A percentile compares a stretch with the other conserved stretches of the same genome.
These are phyloP conservation scores for Lucifuga dentata DNA, from an alignment of 2,113 vertebrate species.

Conservation along the genomic window DNA sequence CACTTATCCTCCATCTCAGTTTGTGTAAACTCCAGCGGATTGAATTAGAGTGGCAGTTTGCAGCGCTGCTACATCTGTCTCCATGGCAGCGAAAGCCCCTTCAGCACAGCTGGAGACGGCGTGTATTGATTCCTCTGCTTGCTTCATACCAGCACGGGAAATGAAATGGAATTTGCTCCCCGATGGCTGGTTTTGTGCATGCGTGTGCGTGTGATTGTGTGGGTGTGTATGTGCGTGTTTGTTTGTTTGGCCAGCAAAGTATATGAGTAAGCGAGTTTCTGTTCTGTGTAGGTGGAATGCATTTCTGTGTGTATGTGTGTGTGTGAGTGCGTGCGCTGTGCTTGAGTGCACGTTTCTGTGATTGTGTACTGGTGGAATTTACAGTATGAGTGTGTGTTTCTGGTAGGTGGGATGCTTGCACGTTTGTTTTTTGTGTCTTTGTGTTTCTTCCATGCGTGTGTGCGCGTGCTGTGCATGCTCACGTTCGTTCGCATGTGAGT, in stretches of 20 bases:
- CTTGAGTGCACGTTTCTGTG: neutral
- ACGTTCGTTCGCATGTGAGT: neutral
- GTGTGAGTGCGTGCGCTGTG: conserved; percentile 11
- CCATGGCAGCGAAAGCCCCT: conserved; percentile 74
- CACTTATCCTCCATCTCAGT: conserved; percentile 13
- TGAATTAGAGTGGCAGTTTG: conserved; percentile 67
- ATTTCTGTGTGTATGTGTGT: conserved; percentile 16
- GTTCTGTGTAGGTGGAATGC: conserved; percentile 30
- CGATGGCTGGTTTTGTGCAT: conserved; percentile 38
- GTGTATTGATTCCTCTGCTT: conserved; percentile 75
- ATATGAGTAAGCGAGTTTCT: conserved; percentile 36
- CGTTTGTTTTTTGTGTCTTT: conserved; percentile 3
- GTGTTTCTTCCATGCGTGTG: neutral
- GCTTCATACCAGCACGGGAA: conserved; percentile 68
- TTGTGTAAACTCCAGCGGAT: conserved; percentile 50
- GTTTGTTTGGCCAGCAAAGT: conserved; percentile 36
- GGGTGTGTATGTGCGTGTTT: conserved; percentile 27
- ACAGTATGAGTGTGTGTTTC: conserved; percentile 8
- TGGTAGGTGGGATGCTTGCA: neutral
- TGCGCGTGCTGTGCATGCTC: neutral
- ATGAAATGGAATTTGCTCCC: conserved; percentile 78
- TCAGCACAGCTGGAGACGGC: conserved; percentile 74
- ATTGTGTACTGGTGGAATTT: conserved; percentile 7
- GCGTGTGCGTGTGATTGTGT: conserved; percentile 3
- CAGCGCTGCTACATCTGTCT: conserved; percentile 67